phyloP scores from a whole-genome alignment of 2,113 vertebrate genomes.

The Crocuta crocuta region DNA sequence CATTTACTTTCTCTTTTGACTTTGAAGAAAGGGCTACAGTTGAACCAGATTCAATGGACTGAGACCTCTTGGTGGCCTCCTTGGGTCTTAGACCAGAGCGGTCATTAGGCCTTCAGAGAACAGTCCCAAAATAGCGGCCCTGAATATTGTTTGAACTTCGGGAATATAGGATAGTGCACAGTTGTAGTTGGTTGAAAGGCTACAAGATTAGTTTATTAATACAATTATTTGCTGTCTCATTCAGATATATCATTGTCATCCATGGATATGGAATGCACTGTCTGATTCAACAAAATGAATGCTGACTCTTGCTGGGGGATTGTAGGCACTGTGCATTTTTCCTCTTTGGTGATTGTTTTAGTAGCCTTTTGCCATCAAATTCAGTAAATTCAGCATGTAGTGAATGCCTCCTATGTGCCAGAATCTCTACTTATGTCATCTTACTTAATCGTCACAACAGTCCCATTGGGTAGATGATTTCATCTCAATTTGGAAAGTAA shows the following conservation, averaged over 20 bases:
- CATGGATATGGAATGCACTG: not conserved
- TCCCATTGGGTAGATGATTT: not conserved
- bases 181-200: not conserved
- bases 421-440: not conserved
- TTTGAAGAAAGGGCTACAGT: not conserved
- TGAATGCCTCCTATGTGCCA: not conserved
- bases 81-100: not conserved
- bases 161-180: not conserved
- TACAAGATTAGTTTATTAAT: not conserved
- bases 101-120: not conserved
- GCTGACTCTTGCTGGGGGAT: not conserved
- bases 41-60: not conserved
- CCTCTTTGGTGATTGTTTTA: conserved; percentile 34
- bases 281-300: not conserved
- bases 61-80: not conserved
- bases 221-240: conserved; percentile 3
- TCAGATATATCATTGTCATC: not conserved
- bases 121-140: not conserved
- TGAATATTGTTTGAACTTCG: not conserved
- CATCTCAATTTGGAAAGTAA: not conserved
- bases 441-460: not conserved
- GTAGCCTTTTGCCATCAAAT: not conserved
- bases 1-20: not conserved
- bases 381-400: not conserved
- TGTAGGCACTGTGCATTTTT: not conserved